Evolutionary conservation across 1,140 invertebrate species (phyloP), one percentile per base, ranked within the genome.

Genomic region (Dendrolimus kikuchii): DNA sequence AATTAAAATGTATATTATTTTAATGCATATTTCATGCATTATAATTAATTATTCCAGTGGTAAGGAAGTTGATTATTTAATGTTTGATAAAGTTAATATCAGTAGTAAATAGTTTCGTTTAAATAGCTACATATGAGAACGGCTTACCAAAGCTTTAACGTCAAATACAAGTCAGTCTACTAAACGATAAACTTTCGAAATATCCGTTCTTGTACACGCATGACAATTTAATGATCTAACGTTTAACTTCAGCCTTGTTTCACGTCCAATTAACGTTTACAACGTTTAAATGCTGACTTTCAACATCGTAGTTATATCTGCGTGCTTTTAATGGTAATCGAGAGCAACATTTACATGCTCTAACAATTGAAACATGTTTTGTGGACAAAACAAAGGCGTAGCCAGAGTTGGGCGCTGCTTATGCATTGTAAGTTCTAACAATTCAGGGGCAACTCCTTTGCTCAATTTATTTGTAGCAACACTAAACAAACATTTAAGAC

Each of bases 261-360:
- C 60, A 54, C 59, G 61, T 74, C 64, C 65, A 73, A 74, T 74
- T 77, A 74, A 69, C 58, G 59, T 68, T 68, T 53, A 70, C 69
- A 66, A 46, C 52, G 59, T 62, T 59, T 53, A 55, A 60, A 55
- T 62, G 42, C 63, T 46, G 57, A 62, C 59, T 71, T 66, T 65
- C 63, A 62, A 71, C 59, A 63, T 68, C 43, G 54, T 50, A 56
- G 65, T 71, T 53, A 60, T 56, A 61, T 53, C 58, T 49, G 48
- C 48, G 40, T 60, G 59, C 60, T 69, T 60, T 59, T 66, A 73
- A 68, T 71, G 62, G 61, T 64, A 69, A 65, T 58, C 59, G 57
- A 59, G 57, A 55, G 7, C 53, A 61, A 62, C 57, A 62, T 68
- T 61, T 64, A 64, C 67, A 70, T 70, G 57, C 43, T 54, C 50